Evolutionary conservation across 1,140 invertebrate species (phyloP), one percentile per base, ranked within the genome.

Genomic region (Daktulosphaira vitifoliae): DNA sequence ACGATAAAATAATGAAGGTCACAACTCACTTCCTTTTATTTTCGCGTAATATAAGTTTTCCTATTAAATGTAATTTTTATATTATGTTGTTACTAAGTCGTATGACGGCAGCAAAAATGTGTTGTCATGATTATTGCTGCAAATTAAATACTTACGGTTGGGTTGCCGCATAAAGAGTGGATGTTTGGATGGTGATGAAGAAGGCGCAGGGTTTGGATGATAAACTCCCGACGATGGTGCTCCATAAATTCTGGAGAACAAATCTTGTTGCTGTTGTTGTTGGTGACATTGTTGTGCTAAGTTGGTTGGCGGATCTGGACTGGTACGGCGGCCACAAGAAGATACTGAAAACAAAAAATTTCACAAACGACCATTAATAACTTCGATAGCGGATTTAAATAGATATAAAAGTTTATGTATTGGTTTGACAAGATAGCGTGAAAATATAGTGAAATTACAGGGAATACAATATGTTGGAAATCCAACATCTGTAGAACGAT

Each of bases 271-370:
- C 22, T 54, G 52, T 13, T 54, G 56, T 15, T 62, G 56, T 22
- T 62, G 56, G 42, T 62, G 56, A 15, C 56, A 62, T n/a, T n/a
- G n/a, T 62, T 62, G 56, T 13, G 26, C 56, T 3, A 3, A 3
- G 13, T 48, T 62, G 6, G 13, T 44, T 2, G 25, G 16, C 7
- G 56, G 56, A 8, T 62, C 56, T 1, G 56, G 56, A 48, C 56
- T 62, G 4, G 56, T 62, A 29, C 56, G 56, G 11, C 56, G 56
- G 26, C 56, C 56, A 13, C 56, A 62, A 62, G 56, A 48, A 15
- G 56, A 62, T 2, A 62, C 56, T 62, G 56, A 48, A 48, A 33
- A 16, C 18, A 9, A 46, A 59, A 46, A 44, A 22, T 11, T 5
- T 11, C 5, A 33, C 29, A 11, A 33, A 33, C 29, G 29, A 33